A percentile compares a stretch with the other conserved stretches of the same genome.
Conservation (phyloP, 2,113 vertebrate species). For the Apodemus speciosus region DNA sequence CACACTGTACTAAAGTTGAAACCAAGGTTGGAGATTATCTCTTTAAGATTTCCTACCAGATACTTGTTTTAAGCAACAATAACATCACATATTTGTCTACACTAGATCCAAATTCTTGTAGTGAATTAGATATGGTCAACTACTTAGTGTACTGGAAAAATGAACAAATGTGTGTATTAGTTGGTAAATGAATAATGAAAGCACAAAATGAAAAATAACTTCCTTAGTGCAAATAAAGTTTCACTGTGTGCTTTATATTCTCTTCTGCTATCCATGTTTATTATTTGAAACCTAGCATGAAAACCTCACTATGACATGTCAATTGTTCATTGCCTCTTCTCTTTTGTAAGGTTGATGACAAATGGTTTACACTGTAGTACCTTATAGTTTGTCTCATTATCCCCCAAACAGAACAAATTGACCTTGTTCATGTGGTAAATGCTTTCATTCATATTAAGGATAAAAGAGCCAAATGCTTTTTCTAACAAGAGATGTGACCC, state of each 20-base stretch:
- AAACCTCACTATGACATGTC: not conserved
- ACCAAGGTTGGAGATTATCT: slow-evolving; percentile 23
- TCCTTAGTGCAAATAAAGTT: not conserved
- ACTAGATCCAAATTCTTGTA: not conserved
- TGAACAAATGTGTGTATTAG: not conserved
- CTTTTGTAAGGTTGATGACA: not conserved
- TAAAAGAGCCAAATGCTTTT: slow-evolving; percentile 21
- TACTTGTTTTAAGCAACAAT: slow-evolving; percentile 47
- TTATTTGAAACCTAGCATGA: not conserved
- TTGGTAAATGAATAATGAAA: slow-evolving; percentile 30
- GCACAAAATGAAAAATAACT: slow-evolving; percentile 6
- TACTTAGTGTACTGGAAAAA: slow-evolving; percentile 44
- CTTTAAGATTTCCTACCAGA: not conserved
- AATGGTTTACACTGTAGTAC: slow-evolving; percentile 9
- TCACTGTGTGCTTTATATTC: not conserved
- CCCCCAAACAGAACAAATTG: slow-evolving; percentile 3
- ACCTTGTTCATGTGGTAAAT: slow-evolving; percentile 29
- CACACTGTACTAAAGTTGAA: slow-evolving; percentile 25
- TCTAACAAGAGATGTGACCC: not conserved
- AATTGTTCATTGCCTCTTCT: slow-evolving; percentile 13
- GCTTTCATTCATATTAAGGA: slow-evolving; percentile 38
- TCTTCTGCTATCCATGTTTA: not conserved
- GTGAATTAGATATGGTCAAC: not conserved
- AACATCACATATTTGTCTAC: not conserved
- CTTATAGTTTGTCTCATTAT: not conserved